Evolutionary conservation across 2,113 vertebrate genomes (phyloP).

Genomic region (Xiphias gladius): DNA sequence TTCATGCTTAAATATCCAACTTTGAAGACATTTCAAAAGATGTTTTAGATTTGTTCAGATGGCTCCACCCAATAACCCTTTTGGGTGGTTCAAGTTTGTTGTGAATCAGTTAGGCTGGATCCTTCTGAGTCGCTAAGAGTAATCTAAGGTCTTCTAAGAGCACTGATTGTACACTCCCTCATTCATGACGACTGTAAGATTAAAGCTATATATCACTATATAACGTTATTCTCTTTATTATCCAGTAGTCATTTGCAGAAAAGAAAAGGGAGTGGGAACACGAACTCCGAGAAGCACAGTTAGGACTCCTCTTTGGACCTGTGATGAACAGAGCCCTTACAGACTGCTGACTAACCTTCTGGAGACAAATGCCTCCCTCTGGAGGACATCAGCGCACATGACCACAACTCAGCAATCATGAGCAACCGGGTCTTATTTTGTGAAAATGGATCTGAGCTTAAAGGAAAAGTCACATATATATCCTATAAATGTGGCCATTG

Average conservation of each 20-base stretch:
- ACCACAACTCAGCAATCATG: slow-evolving; percentile 6
- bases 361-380: slow-evolving; percentile 69
- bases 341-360: slow-evolving; percentile 8
- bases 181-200: neutral
- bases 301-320: neutral
- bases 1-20: neutral
- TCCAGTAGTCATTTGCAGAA: neutral
- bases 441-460: neutral
- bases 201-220: neutral
- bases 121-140: neutral
- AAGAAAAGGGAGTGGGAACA: neutral
- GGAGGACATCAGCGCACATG: slow-evolving; percentile 40
- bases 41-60: neutral
- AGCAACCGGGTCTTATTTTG: neutral
- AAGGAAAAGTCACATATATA: neutral
- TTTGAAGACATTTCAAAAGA: neutral
- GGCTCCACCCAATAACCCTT: neutral
- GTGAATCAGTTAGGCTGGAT: neutral
- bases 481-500: neutral
- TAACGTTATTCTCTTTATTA: neutral
- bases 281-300: neutral
- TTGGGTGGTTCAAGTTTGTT: neutral
- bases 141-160: too few relatives aligned
- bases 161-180: neutral
- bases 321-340: neutral